These are phyloP conservation scores for Melangyna quadrimaculata DNA, from an alignment of 2,888 invertebrate genomes.

Conservation along the genomic window DNA sequence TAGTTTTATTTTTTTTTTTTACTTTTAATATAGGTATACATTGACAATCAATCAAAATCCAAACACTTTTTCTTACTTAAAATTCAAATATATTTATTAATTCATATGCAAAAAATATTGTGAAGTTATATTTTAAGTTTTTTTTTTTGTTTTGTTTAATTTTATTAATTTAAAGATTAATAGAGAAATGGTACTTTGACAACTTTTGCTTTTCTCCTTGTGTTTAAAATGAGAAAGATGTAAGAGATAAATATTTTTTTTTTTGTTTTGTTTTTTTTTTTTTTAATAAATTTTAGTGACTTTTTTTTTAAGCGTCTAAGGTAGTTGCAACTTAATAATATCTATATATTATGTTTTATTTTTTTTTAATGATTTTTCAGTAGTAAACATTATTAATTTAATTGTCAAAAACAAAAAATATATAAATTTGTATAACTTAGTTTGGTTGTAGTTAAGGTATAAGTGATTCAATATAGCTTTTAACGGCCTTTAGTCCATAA, in stretches of 20 bases:
- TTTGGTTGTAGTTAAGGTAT: neutral
- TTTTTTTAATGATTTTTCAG: conserved; percentile 11
- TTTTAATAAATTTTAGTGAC: conserved; percentile 36
- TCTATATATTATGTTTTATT: conserved; percentile 14
- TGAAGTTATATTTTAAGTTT: conserved; percentile 38
- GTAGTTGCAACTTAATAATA: conserved; percentile 37
- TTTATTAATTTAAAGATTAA: conserved; percentile 33
- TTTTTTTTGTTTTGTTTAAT: conserved; percentile 24
- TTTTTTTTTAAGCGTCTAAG: conserved; percentile 38
- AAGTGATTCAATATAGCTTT: too few species aligned
- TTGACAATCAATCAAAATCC: conserved; percentile 37
- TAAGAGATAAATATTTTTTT: conserved; percentile 31
- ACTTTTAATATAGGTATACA: conserved; percentile 14
- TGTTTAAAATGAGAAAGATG: conserved; percentile 31
- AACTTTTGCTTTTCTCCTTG: conserved; percentile 33
- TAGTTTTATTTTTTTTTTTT: conserved; percentile 28
- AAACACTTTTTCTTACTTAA: conserved; percentile 17
- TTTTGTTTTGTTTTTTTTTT: neutral
- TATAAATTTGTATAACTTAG: conserved; percentile 33
- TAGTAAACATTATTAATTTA: conserved; percentile 17
- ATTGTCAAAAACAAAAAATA: conserved; percentile 22
- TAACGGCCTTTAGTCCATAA: too few species aligned
- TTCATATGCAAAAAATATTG: conserved; percentile 60
- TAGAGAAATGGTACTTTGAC: conserved; percentile 35
- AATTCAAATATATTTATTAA: conserved; percentile 33